phyloP scores from a whole-genome alignment of 2,888 invertebrate species.

The Cryptophagus acutangulus region DNA sequence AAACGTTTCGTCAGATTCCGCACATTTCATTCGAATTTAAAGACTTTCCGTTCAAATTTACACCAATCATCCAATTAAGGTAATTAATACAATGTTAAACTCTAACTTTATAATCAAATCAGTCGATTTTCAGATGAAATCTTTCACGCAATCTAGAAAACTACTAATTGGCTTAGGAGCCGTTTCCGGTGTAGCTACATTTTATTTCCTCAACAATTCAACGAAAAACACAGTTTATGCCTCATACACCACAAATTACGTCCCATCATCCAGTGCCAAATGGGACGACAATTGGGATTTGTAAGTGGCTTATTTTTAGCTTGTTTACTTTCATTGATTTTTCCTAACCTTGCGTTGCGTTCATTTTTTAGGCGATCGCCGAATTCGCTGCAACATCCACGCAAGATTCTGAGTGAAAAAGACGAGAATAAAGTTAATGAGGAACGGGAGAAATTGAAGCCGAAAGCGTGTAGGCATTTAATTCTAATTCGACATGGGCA shows the following conservation, averaged over 20 bases:
- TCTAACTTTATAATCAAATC: too few relatives aligned
- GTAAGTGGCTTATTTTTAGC: slow-evolving; percentile 50
- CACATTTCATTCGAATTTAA: too few relatives aligned
- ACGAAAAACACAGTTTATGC: slow-evolving; percentile 49
- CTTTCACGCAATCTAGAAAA: slow-evolving; percentile 56
- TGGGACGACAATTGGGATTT: slow-evolving; percentile 92
- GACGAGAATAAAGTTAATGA: slow-evolving; percentile 67
- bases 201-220: slow-evolving; percentile 49
- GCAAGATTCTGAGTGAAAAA: slow-evolving; percentile 47
- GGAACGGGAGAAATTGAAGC: slow-evolving; percentile 57
- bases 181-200: slow-evolving; percentile 60
- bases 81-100: too few relatives aligned
- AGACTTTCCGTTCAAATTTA: too few relatives aligned
- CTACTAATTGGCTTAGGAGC: slow-evolving; percentile 58
- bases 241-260: slow-evolving; percentile 67
- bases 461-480: slow-evolving; percentile 70
- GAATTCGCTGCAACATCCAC: slow-evolving; percentile 62
- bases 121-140: too few relatives aligned
- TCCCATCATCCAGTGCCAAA: slow-evolving; percentile 56
- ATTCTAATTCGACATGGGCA: slow-evolving; percentile 93
- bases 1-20: too few relatives aligned
- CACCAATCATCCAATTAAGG: too few relatives aligned
- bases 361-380: slow-evolving; percentile 62
- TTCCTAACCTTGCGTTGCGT: neutral
- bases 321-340: slow-evolving; percentile 1